phyloP scores from a whole-genome alignment of 2,797 vertebrate species.

The Eidolon dupreanum region DNA sequence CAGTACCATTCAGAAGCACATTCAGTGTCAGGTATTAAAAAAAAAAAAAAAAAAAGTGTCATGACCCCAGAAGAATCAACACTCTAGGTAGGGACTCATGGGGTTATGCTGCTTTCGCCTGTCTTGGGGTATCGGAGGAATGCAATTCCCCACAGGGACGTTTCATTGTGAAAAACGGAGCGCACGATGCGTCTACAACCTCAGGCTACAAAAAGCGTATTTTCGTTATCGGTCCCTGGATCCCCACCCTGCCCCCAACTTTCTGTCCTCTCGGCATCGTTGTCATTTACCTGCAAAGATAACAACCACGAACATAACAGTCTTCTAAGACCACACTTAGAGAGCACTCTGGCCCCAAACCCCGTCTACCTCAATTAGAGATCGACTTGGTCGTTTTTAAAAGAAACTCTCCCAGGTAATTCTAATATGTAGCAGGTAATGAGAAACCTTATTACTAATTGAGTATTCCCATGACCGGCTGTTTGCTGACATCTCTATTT shows the following conservation, averaged over 20 bases:
- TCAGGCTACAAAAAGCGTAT: neutral
- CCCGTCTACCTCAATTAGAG: neutral
- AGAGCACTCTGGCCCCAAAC: neutral
- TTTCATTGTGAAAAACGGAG: neutral
- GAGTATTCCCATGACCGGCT: neutral
- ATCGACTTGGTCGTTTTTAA: neutral
- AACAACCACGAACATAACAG: neutral
- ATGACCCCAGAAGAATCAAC: slow-evolving; percentile 22
- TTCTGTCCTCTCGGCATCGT: neutral
- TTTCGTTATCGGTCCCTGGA: neutral
- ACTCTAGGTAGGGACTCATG: neutral
- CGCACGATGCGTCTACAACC: neutral
- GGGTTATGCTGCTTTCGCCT: neutral
- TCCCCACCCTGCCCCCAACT: neutral
- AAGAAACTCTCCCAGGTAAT: neutral
- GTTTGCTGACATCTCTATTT: neutral
- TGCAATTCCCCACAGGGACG: neutral
- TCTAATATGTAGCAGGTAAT: neutral
- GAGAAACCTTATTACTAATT: neutral
- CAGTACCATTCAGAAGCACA: slow-evolving; percentile 28
- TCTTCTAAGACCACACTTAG: neutral
- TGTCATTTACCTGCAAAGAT: neutral
- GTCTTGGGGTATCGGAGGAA: neutral
- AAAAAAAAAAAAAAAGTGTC: neutral
- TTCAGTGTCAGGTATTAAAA: neutral